Conservation (phyloP, 2,888 invertebrate species). For the Tetragonula carbonaria region DNA sequence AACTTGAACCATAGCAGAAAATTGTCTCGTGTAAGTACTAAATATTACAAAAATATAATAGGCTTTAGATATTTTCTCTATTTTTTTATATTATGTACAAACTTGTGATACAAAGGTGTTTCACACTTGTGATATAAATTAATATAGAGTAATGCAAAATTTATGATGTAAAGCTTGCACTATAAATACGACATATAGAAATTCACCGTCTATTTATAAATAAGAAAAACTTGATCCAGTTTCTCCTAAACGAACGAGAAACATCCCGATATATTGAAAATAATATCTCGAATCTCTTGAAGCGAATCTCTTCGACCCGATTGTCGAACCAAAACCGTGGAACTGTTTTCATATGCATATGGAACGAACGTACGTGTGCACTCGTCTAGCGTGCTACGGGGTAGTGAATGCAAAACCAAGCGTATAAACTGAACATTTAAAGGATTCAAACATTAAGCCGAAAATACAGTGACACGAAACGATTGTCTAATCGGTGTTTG, state of each 20-base stretch:
- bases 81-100: too few relatives aligned
- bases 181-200: too few relatives aligned
- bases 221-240: not conserved
- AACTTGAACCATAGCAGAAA: too few relatives aligned
- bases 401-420: conserved; percentile 60
- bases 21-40: too few relatives aligned
- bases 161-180: too few relatives aligned
- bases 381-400: conserved; percentile 52
- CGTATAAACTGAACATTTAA: conserved; percentile 62
- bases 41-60: too few relatives aligned
- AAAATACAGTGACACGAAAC: conserved; percentile 21
- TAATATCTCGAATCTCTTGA: too few relatives aligned
- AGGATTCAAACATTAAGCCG: conserved; percentile 48
- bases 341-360: conserved; percentile 52
- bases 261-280: not conserved
- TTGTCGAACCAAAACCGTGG: conserved; percentile 39
- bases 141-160: too few relatives aligned
- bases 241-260: conserved; percentile 1
- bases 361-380: conserved; percentile 52
- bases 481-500: not conserved
- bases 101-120: too few relatives aligned
- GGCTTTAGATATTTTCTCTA: too few relatives aligned
- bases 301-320: conserved; percentile 22
- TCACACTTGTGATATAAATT: too few relatives aligned
- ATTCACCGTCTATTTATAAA: not conserved